Evolutionary conservation across 2,797 vertebrate genomes (phyloP).

Genomic region (Labeo calbasu): DNA sequence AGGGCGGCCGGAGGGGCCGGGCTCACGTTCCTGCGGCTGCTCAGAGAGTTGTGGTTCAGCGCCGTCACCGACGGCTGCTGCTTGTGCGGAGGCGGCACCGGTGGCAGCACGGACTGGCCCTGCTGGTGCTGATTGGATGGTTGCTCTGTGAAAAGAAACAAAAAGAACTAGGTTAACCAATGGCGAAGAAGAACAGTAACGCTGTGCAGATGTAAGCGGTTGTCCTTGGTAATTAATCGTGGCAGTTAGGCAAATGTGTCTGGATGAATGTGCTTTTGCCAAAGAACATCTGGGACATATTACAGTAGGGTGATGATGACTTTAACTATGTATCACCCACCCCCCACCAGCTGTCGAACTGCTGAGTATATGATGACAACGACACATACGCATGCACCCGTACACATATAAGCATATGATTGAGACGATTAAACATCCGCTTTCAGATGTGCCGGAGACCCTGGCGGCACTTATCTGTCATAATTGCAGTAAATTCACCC

Average conservation of each 20-base stretch:
- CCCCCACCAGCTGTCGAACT: conserved; percentile 48
- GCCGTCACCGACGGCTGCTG: conserved; percentile 84
- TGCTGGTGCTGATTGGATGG: conserved; percentile 81
- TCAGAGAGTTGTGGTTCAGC: conserved; percentile 89
- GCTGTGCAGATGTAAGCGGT: conserved; percentile 33
- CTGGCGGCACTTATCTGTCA: conserved; percentile 5
- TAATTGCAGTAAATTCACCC: conserved; percentile 50
- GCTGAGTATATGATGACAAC: conserved; percentile 38
- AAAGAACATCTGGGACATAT: conserved; percentile 64
- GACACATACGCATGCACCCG: conserved; percentile 40
- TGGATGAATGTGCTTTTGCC: conserved; percentile 51
- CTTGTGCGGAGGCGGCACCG: conserved; percentile 85
- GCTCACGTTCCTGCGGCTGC: conserved; percentile 88
- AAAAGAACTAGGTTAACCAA: conserved; percentile 30
- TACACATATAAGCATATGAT: conserved; percentile 38
- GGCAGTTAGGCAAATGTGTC: conserved; percentile 55
- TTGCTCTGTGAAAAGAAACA: conserved; percentile 78
- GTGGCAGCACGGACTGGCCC: conserved; percentile 84
- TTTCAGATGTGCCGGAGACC: conserved; percentile 23
- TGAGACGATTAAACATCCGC: conserved; percentile 49
- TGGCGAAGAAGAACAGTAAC: not conserved
- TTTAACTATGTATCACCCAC: conserved; percentile 43
- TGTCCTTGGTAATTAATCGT: conserved; percentile 57
- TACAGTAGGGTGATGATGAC: conserved; percentile 55
- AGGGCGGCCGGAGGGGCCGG: conserved; percentile 90